phyloP scores from a whole-genome alignment of 2,113 vertebrate species.

The Chinchilla lanigera region DNA sequence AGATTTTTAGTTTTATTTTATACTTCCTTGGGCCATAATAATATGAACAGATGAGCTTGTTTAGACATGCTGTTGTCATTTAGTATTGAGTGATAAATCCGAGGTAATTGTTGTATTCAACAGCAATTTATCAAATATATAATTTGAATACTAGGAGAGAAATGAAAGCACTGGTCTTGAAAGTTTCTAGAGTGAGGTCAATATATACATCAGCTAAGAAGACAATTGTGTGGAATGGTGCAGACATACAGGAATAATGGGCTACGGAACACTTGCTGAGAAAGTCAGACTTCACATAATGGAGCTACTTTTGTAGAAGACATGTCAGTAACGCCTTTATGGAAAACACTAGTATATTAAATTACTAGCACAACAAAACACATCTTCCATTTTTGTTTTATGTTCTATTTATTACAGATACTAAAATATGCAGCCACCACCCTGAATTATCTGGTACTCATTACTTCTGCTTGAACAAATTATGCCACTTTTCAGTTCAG shows the following conservation, averaged over 20 bases:
- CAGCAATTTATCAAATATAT: background rate
- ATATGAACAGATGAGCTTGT: background rate
- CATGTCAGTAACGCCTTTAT: background rate
- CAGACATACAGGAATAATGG: background rate
- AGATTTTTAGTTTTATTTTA: slow-evolving; percentile 28
- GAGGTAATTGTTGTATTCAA: slow-evolving; percentile 33
- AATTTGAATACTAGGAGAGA: background rate
- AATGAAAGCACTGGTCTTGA: background rate
- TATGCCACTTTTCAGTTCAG: background rate
- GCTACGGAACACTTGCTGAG: background rate
- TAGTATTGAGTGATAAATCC: background rate
- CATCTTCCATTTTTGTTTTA: background rate
- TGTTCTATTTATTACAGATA: background rate
- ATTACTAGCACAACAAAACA: background rate
- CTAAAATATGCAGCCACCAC: background rate
- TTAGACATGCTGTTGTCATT: slow-evolving; percentile 6
- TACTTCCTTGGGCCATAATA: background rate
- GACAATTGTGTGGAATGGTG: background rate
- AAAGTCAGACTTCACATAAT: background rate
- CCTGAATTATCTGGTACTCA: background rate
- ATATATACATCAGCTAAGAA: background rate
- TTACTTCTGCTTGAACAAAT: background rate
- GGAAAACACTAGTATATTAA: background rate
- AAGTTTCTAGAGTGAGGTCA: background rate
- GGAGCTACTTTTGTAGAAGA: background rate